Evolutionary conservation across 2,113 vertebrate genomes (phyloP).

Genomic region (Osmerus eperlanus): DNA sequence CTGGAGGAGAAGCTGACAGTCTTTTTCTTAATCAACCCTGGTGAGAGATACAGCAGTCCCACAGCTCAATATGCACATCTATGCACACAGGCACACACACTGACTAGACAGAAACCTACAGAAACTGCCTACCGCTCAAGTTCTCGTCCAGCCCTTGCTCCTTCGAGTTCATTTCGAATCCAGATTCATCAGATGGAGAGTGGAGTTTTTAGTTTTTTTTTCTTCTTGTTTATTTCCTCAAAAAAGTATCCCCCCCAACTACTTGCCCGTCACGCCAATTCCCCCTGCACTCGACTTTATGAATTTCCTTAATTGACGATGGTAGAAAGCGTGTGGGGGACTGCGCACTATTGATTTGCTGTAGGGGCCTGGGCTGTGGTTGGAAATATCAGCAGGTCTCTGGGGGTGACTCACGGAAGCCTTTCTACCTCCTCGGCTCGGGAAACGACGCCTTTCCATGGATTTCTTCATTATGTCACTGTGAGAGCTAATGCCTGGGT

Average conservation of each 20-base stretch:
- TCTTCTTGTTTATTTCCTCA: neutral
- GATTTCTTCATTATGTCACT: slow-evolving; percentile 67
- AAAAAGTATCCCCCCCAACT: neutral
- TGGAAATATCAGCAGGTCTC: slow-evolving; percentile 68
- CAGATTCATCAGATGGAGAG: neutral
- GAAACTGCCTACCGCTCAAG: slow-evolving; percentile 32
- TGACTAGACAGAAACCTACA: slow-evolving; percentile 21
- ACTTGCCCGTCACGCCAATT: slow-evolving; percentile 5
- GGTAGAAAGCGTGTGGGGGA: slow-evolving; percentile 54
- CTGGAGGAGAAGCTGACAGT: slow-evolving; percentile 56
- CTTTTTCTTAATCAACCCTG: slow-evolving; percentile 52
- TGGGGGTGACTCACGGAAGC: slow-evolving; percentile 49
- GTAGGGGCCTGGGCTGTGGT: slow-evolving; percentile 43
- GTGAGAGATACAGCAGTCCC: slow-evolving; percentile 35
- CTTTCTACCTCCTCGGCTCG: slow-evolving; percentile 48
- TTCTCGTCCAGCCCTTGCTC: neutral
- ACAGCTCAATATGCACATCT: slow-evolving; percentile 6
- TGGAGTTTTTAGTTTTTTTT: too few relatives aligned
- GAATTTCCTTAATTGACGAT: slow-evolving; percentile 70
- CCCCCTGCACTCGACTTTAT: slow-evolving; percentile 58
- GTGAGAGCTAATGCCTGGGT: slow-evolving; percentile 60
- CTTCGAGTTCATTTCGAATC: neutral
- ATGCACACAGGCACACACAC: slow-evolving; percentile 5
- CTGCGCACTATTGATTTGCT: slow-evolving; percentile 66
- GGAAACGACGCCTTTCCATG: slow-evolving; percentile 43